Evolutionary conservation across 2,888 invertebrate species (phyloP), one percentile per base, ranked within the genome.

Genomic region (Magallana nippona): DNA sequence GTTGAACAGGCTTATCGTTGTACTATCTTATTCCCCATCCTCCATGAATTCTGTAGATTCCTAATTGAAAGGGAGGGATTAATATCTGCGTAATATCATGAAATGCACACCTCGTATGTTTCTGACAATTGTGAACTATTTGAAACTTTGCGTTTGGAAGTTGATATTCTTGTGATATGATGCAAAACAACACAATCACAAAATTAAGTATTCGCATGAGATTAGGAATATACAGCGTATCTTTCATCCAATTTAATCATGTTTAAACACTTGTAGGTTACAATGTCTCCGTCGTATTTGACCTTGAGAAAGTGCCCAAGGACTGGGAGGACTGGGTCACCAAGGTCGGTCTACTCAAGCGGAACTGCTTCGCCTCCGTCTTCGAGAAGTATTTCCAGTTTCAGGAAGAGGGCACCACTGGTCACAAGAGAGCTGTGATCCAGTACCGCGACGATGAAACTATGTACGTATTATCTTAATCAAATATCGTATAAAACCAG

Each of bases 351-450:
- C 96, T 98, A 83, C 95, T 99, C 87, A 99, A 99, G 95, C 96
- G 99, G 93, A 98, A 99, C 95, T 99, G 99, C 95, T 99, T 99
- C 95, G 99, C 99, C 78, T 98, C 99, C 19, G 99, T 99, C 86
- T 99, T 99, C 95, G 99, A 99, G 97, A 99, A 99, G 94, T 99
- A 99, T 95, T 99, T 99, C 95, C 97, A 98, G 94, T 98, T 98
- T 95, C 99, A 99, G 95, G 98, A 98, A 94, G 96, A 97, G 90
- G 98, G 98, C 1, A 97, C 97, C 93, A 97, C 97, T 91, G 97
- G 97, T 55, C 97, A 98, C 92, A 97, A 98, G 95, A 96, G 98
- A 91, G 99, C 99, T 85, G 98, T 99, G 89, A 99, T 99, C 94
- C 98, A 99, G 95, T 99, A 99, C 95, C 96, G 99, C 92, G 98